These are phyloP conservation scores for Thunnus thynnus DNA, from an alignment of 2,113 vertebrate species.

Conservation along the genomic window DNA sequence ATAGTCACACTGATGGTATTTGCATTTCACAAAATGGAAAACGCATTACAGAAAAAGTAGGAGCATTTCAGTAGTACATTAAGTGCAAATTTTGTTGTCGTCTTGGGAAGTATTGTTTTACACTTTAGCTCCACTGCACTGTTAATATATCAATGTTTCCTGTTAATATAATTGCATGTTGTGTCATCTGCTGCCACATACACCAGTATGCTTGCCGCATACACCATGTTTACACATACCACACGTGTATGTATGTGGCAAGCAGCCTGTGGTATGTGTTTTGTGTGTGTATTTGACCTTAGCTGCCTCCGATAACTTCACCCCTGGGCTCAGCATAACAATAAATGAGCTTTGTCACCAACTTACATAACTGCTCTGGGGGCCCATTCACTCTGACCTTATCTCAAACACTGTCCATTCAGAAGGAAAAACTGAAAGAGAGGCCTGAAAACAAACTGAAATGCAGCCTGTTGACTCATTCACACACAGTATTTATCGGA, in stretches of 20 bases:
- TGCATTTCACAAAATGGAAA: too few species aligned
- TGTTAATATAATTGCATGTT: not conserved
- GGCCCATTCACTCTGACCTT: slow-evolving; percentile 51
- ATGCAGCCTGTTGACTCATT: slow-evolving; percentile 28
- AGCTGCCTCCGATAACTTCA: slow-evolving; percentile 56
- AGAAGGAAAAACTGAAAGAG: slow-evolving; percentile 45
- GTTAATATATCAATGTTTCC: not conserved
- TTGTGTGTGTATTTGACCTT: slow-evolving; percentile 23
- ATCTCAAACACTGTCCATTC: slow-evolving; percentile 60
- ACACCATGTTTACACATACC: too few species aligned
- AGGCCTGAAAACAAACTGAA: slow-evolving; percentile 53
- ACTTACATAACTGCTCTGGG: slow-evolving; percentile 65
- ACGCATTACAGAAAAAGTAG: too few species aligned
- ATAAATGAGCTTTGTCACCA: slow-evolving; percentile 76
- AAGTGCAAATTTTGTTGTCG: not conserved
- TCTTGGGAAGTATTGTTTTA: not conserved
- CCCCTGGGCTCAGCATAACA: slow-evolving; percentile 56
- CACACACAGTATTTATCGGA: slow-evolving; percentile 29
- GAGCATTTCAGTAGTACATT: too few species aligned
- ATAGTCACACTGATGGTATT: not conserved
- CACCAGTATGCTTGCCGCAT: too few species aligned
- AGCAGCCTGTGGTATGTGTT: slow-evolving; percentile 16
- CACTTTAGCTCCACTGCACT: not conserved
- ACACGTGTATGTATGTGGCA: slow-evolving; percentile 13
- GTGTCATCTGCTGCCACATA: not conserved